Evolutionary conservation across 2,888 invertebrate genomes (phyloP).

Genomic region (Coronaproctus castanopsis): DNA sequence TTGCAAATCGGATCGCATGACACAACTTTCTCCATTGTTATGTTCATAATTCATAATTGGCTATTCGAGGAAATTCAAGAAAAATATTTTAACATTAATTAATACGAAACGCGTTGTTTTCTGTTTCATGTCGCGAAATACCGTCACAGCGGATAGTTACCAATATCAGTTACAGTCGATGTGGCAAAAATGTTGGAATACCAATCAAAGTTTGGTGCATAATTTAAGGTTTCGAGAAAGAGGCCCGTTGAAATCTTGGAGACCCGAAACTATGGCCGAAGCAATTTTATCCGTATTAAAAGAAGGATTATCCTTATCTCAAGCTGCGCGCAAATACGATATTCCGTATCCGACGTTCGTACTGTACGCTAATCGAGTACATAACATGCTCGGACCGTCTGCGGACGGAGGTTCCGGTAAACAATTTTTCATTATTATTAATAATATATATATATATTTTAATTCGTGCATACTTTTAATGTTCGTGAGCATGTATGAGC

Average conservation of each 20-base stretch:
- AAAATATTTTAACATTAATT: no score
- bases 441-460: no score
- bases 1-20: no score
- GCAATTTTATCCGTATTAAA: slow-evolving; percentile 81
- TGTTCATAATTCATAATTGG: no score
- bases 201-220: slow-evolving; percentile 75
- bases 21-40: no score
- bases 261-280: slow-evolving; percentile 86
- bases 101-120: no score
- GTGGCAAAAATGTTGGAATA: slow-evolving; percentile 94
- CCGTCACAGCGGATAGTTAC: slow-evolving; percentile 68
- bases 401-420: slow-evolving; percentile 74
- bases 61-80: no score
- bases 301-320: slow-evolving; percentile 69
- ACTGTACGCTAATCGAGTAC: slow-evolving; percentile 75
- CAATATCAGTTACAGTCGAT: slow-evolving; percentile 84
- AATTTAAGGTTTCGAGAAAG: slow-evolving; percentile 78
- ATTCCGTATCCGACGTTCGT: slow-evolving; percentile 89
- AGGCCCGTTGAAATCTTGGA: slow-evolving; percentile 79
- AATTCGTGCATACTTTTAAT: no score
- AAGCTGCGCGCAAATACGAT: slow-evolving; percentile 82
- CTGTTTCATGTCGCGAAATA: no score
- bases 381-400: slow-evolving; percentile 83
- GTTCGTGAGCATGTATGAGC: no score
- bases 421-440: slow-evolving; percentile 24